A percentile compares a stretch with the other conserved stretches of the same genome.
These are phyloP conservation scores for Drosophila parthenogenetica DNA, from an alignment of 2,888 invertebrate species.

Conservation along the genomic window DNA sequence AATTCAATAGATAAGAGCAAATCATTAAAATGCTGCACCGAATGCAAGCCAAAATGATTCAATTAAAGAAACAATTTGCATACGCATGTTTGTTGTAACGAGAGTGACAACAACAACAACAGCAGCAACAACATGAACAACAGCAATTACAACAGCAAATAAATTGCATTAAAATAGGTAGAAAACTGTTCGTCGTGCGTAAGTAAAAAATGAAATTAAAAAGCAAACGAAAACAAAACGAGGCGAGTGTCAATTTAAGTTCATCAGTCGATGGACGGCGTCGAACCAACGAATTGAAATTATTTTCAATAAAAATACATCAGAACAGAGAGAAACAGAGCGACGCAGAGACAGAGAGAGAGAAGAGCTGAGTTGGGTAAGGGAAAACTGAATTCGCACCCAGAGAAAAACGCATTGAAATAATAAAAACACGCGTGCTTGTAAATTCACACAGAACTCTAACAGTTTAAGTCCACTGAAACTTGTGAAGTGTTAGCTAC, in stretches of 20 bases:
- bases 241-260: constrained; percentile 75
- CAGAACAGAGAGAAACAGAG: constrained; percentile 5
- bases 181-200: constrained; percentile 29
- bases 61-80: constrained; percentile 78
- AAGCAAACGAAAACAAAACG: constrained; percentile 47
- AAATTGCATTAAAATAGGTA: constrained; percentile 77
- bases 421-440: constrained; percentile 44
- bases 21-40: constrained; percentile 59
- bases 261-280: constrained; percentile 61
- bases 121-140: constrained; percentile 29
- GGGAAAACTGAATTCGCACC: constrained; percentile 22
- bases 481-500: neutral
- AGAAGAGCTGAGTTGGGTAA: neutral
- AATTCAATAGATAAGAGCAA: constrained; percentile 65
- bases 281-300: constrained; percentile 51
- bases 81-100: constrained; percentile 45
- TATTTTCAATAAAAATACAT: constrained; percentile 63
- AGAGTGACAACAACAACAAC: constrained; percentile 16
- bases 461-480: neutral
- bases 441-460: constrained; percentile 6
- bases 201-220: constrained; percentile 28
- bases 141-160: constrained; percentile 73
- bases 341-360: neutral
- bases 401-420: constrained; percentile 43
- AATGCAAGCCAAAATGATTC: constrained; percentile 63